Conservation (phyloP, 1,140 invertebrate genomes). For the Drosophila sulfurigaster region DNA sequence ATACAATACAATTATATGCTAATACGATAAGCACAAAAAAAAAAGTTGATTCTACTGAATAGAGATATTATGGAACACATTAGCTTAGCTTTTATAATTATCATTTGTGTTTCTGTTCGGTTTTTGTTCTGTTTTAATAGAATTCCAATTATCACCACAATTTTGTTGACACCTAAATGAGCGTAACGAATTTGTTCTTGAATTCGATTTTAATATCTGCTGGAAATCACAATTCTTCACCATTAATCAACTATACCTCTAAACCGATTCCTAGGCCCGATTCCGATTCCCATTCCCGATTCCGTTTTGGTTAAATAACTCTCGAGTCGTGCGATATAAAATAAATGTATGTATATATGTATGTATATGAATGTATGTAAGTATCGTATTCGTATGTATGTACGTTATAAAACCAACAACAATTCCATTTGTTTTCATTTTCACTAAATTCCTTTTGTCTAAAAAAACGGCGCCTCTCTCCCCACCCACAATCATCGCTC, state of each 20-base stretch:
- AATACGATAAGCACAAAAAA: not conserved
- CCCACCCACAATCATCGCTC: not conserved
- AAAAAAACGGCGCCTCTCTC: conserved; percentile 60
- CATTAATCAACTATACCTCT: not conserved
- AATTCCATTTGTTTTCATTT: conserved; percentile 71
- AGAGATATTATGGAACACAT: not conserved
- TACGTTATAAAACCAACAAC: conserved; percentile 70
- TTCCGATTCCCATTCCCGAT: too few relatives aligned
- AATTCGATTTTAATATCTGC: conserved; percentile 18
- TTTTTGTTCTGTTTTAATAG: conserved; percentile 3
- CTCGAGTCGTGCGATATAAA: not conserved
- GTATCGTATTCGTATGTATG: not conserved
- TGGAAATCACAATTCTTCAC: conserved; percentile 31
- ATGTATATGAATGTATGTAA: conserved; percentile 5
- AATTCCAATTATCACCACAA: conserved; percentile 34
- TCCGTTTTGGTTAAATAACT: not conserved
- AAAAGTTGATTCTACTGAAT: not conserved
- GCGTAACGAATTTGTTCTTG: not conserved
- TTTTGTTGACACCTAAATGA: conserved; percentile 14
- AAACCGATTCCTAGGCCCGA: conserved; percentile 24
- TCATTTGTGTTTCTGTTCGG: not conserved
- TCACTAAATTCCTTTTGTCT: conserved; percentile 80
- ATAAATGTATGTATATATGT: not conserved
- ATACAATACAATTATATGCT: conserved; percentile 3
- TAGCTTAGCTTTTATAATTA: conserved; percentile 24